Conservation (phyloP, 2,888 invertebrate genomes). For the Lymantria monacha region DNA sequence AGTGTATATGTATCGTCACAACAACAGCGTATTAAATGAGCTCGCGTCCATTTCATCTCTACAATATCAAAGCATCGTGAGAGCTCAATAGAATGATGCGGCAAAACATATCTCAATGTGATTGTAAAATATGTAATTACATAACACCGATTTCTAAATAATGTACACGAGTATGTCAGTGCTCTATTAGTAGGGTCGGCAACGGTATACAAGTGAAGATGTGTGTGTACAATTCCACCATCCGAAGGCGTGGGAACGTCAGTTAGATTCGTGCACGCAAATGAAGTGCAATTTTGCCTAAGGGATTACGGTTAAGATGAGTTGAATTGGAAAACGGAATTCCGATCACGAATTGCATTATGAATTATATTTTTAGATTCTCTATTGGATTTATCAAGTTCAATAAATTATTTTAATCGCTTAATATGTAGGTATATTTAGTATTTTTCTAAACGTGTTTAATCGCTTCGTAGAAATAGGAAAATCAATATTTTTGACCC, state of each 20-base stretch:
- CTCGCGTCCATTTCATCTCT: constrained; percentile 52
- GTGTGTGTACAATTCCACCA: constrained; percentile 37
- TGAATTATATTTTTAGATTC: neutral
- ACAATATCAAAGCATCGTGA: constrained; percentile 46
- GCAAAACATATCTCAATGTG: constrained; percentile 49
- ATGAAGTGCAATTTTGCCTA: constrained; percentile 71
- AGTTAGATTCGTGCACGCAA: constrained; percentile 55
- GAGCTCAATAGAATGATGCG: constrained; percentile 57
- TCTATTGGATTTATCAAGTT: too few species aligned
- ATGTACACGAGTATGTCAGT: constrained; percentile 53
- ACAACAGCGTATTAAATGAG: constrained; percentile 52
- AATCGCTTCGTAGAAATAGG: too few species aligned
- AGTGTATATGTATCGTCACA: constrained; percentile 25
- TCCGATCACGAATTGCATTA: constrained; percentile 61
- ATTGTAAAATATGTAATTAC: constrained; percentile 54
- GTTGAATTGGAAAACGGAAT: constrained; percentile 25
- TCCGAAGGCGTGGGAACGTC: constrained; percentile 65
- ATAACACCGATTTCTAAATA: constrained; percentile 47
- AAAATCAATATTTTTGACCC: constrained; percentile 18
- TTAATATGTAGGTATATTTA: too few species aligned
- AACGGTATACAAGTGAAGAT: constrained; percentile 37
- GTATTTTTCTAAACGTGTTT: too few species aligned
- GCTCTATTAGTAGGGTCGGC: constrained; percentile 39
- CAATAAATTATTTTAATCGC: too few species aligned
- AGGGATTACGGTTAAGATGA: constrained; percentile 54